Evolutionary conservation across 1,140 invertebrate genomes (phyloP), one percentile per base, ranked within the genome.

Genomic region (Drosophila parabipectinata): DNA sequence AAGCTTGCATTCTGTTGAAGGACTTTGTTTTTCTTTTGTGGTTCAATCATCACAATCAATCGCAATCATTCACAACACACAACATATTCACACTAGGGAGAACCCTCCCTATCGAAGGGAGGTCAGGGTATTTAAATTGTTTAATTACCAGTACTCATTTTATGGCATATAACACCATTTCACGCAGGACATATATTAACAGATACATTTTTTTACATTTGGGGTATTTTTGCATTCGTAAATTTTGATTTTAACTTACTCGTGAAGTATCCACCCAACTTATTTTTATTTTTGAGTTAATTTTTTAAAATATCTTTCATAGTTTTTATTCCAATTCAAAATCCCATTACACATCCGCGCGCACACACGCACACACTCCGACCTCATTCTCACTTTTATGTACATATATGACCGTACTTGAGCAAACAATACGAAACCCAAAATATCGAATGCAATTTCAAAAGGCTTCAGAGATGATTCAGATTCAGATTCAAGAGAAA

Each of bases 321-420:
- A 28, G 5, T 28, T 5, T 6, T 28, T 28, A 28, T 28, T 28
- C 26, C 1, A 28, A 7, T 54, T 44, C 61, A 75, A 54, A 61
- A 50, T 56, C 48, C 41, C 54, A 73, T 9, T 21, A 67, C 30
- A 59, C 41, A 77, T 58, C 50, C 15, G 15, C 41, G 51, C 53
- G 51, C 24, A 37, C 52, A 53, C 53, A 60, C 30, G 39, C 48
- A 57, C 12, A 62, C 39, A 52, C 21, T 21, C 21, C 39, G n/a
- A 28, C 26, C 26, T 6, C 26, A 28, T 28, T 28, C 26, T 28
- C 26, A 28, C 39, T 14, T 14, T 14, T 14, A 5, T 28, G 54
- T 72, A 45, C 72, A 48, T 66, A 62, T 77, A 82, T 75, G 58
- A 37, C 24, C 51, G 26, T 62, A 67, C 56, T 44, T 51, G 58